Base-by-base conservation (phyloP, 2,113 vertebrate species). In the Perca schrenkii region DNA sequence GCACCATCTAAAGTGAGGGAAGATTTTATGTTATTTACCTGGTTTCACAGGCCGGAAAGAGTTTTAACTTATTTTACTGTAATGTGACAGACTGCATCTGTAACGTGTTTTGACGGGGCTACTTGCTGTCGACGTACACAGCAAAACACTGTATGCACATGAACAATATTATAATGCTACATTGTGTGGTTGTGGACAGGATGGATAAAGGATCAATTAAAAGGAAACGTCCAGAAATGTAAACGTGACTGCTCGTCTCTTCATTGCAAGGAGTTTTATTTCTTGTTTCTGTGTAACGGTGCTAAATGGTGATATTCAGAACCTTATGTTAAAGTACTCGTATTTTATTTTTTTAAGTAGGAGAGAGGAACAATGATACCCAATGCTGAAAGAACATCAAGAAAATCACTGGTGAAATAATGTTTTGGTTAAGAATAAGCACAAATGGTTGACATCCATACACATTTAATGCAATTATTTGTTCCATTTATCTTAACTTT, bases 11-110 rank as follows among this genome's bases (percentile, higher is more conserved):
- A 22, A 69, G 2, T 4, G 67, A 76, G 72, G 22, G 1, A 56
- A 60, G 36, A 14, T 49, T 57, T 25, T 34, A 1, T 82, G 77
- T 88, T 85, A 92, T 89, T 90, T 81, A 90, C 89, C 87, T 93
- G 93, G 91, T 94, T 93, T 91, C 90, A 94, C 90, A 94, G 93
- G 91, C 82, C 68, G 34, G 52, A 74, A 68, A 0, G 80, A 69
- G 28, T 79, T 89, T 87, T 93, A 86, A 92, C 54, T 92, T 90
- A 65, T 92, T 92, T 84, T 77, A 87, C 73, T 91, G 87, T 89
- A 81, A 78, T n/a, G 36, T 25, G 72, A 77, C 22, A 11, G 63
- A 54, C 22, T 79, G 56, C 16, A 62, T 67, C 25, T 80, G 63
- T 79, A 40, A 61, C 52, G 34, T 77, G 40, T 81, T 83, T 68